phyloP scores from a whole-genome alignment of 2,888 invertebrate genomes.

The Hydriomena furcata region DNA sequence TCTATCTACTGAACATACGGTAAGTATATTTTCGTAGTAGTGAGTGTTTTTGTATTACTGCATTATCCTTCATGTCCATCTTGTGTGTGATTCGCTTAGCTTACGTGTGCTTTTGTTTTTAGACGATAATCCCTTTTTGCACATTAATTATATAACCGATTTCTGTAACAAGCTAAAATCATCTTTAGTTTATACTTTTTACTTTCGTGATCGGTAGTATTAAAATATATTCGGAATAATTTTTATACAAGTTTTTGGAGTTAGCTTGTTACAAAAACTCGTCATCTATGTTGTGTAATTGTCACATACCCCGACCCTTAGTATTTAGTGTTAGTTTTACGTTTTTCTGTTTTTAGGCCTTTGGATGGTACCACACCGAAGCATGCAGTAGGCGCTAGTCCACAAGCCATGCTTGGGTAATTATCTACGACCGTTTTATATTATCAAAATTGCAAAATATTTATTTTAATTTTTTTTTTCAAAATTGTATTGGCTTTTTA shows the following conservation, averaged over 20 bases:
- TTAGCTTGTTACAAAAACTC: conserved; percentile 45
- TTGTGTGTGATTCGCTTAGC: conserved; percentile 41
- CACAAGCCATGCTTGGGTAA: conserved; percentile 87
- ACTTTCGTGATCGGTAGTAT: too few species aligned
- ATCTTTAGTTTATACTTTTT: not conserved
- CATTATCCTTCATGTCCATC: conserved; percentile 1
- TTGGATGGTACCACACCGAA: conserved; percentile 84
- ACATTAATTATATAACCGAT: conserved; percentile 25
- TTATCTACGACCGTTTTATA: conserved; percentile 54
- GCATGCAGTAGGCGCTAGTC: conserved; percentile 82
- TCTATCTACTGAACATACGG: not conserved
- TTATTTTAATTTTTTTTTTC: not conserved
- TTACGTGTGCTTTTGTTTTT: conserved; percentile 41
- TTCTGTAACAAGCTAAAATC: conserved; percentile 19
- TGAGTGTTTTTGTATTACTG: too few species aligned
- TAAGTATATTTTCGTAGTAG: conserved; percentile 1
- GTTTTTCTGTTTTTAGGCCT: conserved; percentile 86
- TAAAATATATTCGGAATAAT: not conserved
- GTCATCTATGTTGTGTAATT: conserved; percentile 29
- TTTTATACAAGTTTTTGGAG: not conserved
- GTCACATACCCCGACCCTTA: conserved; percentile 47
- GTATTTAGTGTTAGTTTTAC: conserved; percentile 74
- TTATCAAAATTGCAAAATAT: conserved; percentile 16
- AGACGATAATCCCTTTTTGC: conserved; percentile 31
- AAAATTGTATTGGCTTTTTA: not conserved